phyloP scores from a whole-genome alignment of 2,113 vertebrate species.

The Axis porcinus region DNA sequence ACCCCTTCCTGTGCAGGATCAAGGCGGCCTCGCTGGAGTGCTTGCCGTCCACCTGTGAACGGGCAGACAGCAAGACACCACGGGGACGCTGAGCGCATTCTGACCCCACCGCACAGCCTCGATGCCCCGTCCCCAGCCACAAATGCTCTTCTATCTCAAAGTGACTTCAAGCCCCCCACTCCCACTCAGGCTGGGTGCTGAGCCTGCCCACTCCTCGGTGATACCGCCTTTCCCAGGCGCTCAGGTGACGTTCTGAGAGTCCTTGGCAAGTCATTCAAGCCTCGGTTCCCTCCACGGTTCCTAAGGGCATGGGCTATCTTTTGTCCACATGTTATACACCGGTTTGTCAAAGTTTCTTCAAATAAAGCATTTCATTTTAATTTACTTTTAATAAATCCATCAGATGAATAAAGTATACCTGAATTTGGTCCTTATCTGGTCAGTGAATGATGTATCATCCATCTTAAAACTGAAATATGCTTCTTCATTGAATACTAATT shows the following conservation, averaged over 20 bases:
- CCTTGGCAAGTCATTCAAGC: not conserved
- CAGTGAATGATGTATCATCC: not conserved
- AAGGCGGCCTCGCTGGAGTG: slow-evolving; percentile 90
- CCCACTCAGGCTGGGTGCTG: not conserved
- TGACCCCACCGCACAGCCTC: not conserved
- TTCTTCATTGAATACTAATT: not conserved
- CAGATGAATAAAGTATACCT: not conserved
- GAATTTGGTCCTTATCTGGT: not conserved
- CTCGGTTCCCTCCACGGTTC: not conserved
- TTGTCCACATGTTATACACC: not conserved
- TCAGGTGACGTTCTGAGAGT: not conserved
- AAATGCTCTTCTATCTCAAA: not conserved
- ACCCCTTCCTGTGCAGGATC: slow-evolving; percentile 93
- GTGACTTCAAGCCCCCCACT: not conserved
- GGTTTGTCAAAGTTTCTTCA: not conserved
- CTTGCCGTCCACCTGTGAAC: slow-evolving; percentile 70
- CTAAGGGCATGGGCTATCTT: not conserved
- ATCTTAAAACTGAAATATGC: not conserved
- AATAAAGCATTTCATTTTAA: not conserved
- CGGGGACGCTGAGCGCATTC: not conserved
- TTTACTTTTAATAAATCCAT: not conserved
- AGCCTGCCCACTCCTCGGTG: rapidly evolving
- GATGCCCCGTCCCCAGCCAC: rapidly evolving
- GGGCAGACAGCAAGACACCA: not conserved
- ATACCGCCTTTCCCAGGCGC: not conserved